These are phyloP conservation scores for Formica exsecta DNA, from an alignment of 1,140 invertebrate species.

Conservation along the genomic window DNA sequence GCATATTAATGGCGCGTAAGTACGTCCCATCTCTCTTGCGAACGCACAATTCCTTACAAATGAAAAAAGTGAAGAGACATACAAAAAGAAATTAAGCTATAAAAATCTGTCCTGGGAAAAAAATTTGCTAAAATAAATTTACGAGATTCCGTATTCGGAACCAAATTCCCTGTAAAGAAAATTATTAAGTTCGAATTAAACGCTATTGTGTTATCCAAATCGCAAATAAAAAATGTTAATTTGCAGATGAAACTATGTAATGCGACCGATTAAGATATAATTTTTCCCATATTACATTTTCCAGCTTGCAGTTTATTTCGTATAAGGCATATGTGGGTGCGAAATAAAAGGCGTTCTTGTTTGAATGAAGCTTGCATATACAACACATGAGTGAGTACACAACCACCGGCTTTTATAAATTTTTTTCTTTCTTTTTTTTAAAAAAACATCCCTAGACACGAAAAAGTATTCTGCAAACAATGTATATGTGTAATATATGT, in stretches of 20 bases:
- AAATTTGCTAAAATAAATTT: background rate
- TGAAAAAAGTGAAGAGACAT: background rate
- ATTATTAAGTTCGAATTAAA: background rate
- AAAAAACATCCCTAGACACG: background rate
- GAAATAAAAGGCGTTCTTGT: slow-evolving; percentile 47
- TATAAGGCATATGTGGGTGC: background rate
- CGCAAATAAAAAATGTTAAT: slow-evolving; percentile 1
- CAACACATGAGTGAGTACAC: slow-evolving; percentile 12
- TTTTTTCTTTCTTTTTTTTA: background rate
- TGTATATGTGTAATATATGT: background rate
- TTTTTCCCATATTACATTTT: background rate
- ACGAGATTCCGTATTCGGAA: background rate
- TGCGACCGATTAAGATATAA: background rate
- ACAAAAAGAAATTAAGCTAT: background rate
- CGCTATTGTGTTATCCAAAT: background rate
- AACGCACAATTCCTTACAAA: background rate
- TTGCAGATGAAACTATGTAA: slow-evolving; percentile 12
- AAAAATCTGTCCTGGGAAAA: background rate
- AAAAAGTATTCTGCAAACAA: slow-evolving; percentile 16
- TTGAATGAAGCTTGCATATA: slow-evolving; percentile 21
- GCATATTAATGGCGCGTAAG: slow-evolving; percentile 21
- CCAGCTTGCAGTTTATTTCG: background rate
- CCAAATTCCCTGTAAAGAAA: background rate
- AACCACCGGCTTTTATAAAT: slow-evolving; percentile 30
- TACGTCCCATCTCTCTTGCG: background rate